phyloP scores from a whole-genome alignment of 2,113 vertebrate species.

The Thryonomys swinderianus region DNA sequence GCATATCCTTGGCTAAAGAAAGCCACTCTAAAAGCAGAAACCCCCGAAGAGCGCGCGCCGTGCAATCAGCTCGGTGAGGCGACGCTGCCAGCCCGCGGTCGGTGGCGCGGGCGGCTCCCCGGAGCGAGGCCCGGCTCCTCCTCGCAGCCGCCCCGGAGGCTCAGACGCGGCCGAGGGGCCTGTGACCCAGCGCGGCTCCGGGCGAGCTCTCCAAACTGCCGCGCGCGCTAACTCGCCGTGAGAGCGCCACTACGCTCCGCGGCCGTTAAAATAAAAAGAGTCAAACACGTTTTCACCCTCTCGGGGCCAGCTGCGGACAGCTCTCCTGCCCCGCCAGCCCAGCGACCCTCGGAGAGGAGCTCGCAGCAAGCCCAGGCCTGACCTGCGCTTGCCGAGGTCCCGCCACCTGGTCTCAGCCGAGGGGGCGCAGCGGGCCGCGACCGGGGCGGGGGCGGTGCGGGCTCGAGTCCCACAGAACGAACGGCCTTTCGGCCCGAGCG shows the following conservation, averaged over 20 bases:
- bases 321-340: slow-evolving; percentile 30
- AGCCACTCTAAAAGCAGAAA: slow-evolving; percentile 35
- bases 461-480: too few species aligned
- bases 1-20: slow-evolving; percentile 12
- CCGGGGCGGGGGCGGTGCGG: too few species aligned
- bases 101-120: neutral
- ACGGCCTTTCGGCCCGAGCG: too few species aligned
- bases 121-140: neutral
- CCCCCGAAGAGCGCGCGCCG: neutral
- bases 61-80: neutral
- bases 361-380: slow-evolving; percentile 70
- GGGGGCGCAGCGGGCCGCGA: too few species aligned
- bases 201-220: slow-evolving; percentile 20
- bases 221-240: neutral
- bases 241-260: neutral
- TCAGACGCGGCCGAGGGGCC: neutral
- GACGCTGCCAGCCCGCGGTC: neutral
- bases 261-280: slow-evolving; percentile 22
- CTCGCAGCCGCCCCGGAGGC: neutral
- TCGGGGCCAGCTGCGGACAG: slow-evolving; percentile 37
- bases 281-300: slow-evolving; percentile 53
- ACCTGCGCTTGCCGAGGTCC: slow-evolving; percentile 60
- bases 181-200: neutral
- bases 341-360: slow-evolving; percentile 62
- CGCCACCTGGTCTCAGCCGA: too few species aligned